Evolutionary conservation across 2,113 vertebrate species (phyloP), one percentile per base, ranked within the genome.

Genomic region (Physeter macrocephalus): DNA sequence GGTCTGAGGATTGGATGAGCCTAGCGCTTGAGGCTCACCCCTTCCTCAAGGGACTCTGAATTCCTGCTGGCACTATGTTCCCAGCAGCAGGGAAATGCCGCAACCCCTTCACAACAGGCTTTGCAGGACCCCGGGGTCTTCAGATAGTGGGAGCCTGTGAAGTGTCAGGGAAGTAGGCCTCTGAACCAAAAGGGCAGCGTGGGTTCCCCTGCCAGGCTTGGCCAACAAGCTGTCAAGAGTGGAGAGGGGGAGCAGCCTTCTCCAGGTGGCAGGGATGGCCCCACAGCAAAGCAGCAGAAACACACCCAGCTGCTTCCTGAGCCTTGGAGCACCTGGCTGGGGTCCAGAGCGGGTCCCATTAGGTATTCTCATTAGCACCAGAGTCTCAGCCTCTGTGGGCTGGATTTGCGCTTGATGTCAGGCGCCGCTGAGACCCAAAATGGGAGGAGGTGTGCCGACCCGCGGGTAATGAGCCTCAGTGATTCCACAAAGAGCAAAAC

Each of bases 361-460:
- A 75, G 62, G 64, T 61, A 20, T 49, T 62, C 95, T 80, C 67
- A 54, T 81, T 57, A 75, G 49, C n/a, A 0, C 8, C 13, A 8
- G 18, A 29, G 11, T 46, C 59, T n/a, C 62, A 2, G 9, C 75
- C 57, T 71, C 71, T 82, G n/a, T 18, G 14, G 87, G 39, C 66
- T n/a, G 59, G 59, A 71, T 94, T 34, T 57, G 25, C 81, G 61
- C 31, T 59, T 66, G n/a, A 43, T 23, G 27, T 64, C 78, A n/a
- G 36, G 64, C 54, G 27, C 86, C 29, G 20, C 64, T 0, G 25
- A 14, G 54, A 8, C 57, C 54, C 43, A 5, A 39, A 23, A 41
- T 23, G 75, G 90, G 82, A 97, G 94, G 86, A 61, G 75, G 62
- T 84, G 62, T 62, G 54, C 41, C 8, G n/a, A 78, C 39, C 36